Conservation (phyloP, 2,888 invertebrate species). For the Dryomyza anilis region DNA sequence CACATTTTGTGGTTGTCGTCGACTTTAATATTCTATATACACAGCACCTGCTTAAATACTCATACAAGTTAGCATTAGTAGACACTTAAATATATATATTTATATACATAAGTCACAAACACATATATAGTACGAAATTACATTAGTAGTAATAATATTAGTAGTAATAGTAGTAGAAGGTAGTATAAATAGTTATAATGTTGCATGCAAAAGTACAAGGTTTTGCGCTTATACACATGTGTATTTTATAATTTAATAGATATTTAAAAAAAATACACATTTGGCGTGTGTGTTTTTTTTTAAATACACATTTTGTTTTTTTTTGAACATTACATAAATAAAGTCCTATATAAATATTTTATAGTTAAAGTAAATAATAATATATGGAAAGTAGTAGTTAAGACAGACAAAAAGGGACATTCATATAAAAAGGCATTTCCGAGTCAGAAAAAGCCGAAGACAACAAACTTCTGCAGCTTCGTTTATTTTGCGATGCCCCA, state of each 20-base stretch:
- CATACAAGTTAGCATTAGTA: slow-evolving; percentile 5
- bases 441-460: not conserved
- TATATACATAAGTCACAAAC: slow-evolving; percentile 14
- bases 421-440: not conserved
- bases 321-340: not conserved
- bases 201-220: slow-evolving; percentile 19
- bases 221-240: not conserved
- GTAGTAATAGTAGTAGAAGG: slow-evolving; percentile 2
- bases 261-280: not conserved
- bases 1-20: too few species aligned
- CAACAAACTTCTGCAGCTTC: not conserved
- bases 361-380: not conserved
- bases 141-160: slow-evolving; percentile 5
- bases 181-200: slow-evolving; percentile 13
- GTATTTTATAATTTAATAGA: not conserved
- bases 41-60: not conserved
- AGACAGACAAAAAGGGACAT: not conserved
- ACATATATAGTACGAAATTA: slow-evolving; percentile 3
- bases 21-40: not conserved
- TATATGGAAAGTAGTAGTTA: not conserved
- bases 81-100: slow-evolving; percentile 23
- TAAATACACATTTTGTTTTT: not conserved
- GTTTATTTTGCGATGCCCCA: not conserved
- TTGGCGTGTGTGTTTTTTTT: not conserved
- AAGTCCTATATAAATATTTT: too few species aligned